These are phyloP conservation scores for Leptinotarsa tumamoca DNA, from an alignment of 2,888 invertebrate genomes.

Conservation along the genomic window DNA sequence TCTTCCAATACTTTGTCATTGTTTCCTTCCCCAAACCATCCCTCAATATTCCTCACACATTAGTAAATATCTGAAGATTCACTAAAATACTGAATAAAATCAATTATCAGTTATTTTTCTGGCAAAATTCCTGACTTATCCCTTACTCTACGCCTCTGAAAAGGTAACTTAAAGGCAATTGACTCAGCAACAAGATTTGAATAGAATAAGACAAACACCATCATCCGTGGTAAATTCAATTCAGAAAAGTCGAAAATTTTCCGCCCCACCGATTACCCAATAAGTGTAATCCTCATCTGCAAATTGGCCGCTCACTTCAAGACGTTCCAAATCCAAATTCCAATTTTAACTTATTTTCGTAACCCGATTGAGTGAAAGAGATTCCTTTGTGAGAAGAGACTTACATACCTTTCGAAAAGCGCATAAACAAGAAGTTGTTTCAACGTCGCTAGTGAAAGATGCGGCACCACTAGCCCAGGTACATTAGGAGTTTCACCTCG, in stretches of 20 bases:
- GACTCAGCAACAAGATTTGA: slow-evolving; percentile 25
- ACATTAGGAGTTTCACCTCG: neutral
- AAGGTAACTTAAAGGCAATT: slow-evolving; percentile 24
- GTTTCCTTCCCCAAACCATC: too few relatives aligned
- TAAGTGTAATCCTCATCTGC: slow-evolving; percentile 30
- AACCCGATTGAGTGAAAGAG: slow-evolving; percentile 28
- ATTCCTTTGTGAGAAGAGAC: slow-evolving; percentile 4
- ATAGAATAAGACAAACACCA: neutral
- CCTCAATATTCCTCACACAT: too few relatives aligned
- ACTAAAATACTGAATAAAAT: too few relatives aligned
- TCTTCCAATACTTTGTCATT: too few relatives aligned
- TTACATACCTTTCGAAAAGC: too few relatives aligned
- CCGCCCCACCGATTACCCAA: slow-evolving; percentile 19
- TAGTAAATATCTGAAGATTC: too few relatives aligned
- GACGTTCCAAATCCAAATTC: slow-evolving; percentile 17
- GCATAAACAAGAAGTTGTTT: too few relatives aligned
- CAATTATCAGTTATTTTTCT: too few relatives aligned
- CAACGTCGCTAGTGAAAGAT: too few relatives aligned
- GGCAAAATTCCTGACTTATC: too few relatives aligned
- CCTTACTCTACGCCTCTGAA: neutral
- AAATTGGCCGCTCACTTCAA: slow-evolving; percentile 25
- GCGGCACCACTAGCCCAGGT: neutral
- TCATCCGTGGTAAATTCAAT: neutral
- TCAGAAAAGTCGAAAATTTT: slow-evolving; percentile 11
- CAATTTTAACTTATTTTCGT: slow-evolving; percentile 21